A percentile compares a stretch with the other conserved stretches of the same genome.
These are phyloP conservation scores for Melanostoma mellinum DNA, from an alignment of 2,888 invertebrate genomes.

Conservation along the genomic window DNA sequence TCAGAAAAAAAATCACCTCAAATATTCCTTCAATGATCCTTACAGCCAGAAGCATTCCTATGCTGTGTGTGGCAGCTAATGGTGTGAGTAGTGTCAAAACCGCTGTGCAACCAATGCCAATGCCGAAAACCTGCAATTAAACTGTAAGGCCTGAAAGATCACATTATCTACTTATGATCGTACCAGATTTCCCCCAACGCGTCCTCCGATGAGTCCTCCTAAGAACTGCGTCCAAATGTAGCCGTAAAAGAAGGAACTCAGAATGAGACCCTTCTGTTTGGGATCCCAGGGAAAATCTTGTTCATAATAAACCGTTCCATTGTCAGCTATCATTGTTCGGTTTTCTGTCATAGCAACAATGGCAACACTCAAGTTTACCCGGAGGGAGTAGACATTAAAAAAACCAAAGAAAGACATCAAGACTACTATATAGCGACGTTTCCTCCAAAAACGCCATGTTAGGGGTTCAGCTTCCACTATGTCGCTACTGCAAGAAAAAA, in stretches of 20 bases:
- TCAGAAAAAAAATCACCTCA: conserved; percentile 83
- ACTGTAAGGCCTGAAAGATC: background rate
- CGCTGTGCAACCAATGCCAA: conserved; percentile 90
- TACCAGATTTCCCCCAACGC: conserved; percentile 91
- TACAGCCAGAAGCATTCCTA: conserved; percentile 87
- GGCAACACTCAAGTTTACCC: conserved; percentile 95
- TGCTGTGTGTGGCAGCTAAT: conserved; percentile 88
- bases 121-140: conserved; percentile 85
- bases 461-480: conserved; percentile 79
- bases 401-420: conserved; percentile 92
- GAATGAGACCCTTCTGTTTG: conserved; percentile 88
- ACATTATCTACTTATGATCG: conserved; percentile 62
- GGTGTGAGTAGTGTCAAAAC: conserved; percentile 92
- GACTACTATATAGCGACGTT: conserved; percentile 89
- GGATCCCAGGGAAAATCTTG: conserved; percentile 92
- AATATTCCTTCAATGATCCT: conserved; percentile 91
- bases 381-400: conserved; percentile 91
- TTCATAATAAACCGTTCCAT: conserved; percentile 86
- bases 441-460: conserved; percentile 89
- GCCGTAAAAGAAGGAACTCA: conserved; percentile 95
- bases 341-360: conserved; percentile 96
- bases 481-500: conserved; percentile 74
- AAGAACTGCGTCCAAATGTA: conserved; percentile 92
- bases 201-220: conserved; percentile 92
- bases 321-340: conserved; percentile 84